A percentile compares a stretch with the other conserved stretches of the same genome.
Evolutionary conservation across 37 sponge, comb jelly and placozoan genomes (phyloP).

Genomic region (Aphrocallistes beatrix): DNA sequence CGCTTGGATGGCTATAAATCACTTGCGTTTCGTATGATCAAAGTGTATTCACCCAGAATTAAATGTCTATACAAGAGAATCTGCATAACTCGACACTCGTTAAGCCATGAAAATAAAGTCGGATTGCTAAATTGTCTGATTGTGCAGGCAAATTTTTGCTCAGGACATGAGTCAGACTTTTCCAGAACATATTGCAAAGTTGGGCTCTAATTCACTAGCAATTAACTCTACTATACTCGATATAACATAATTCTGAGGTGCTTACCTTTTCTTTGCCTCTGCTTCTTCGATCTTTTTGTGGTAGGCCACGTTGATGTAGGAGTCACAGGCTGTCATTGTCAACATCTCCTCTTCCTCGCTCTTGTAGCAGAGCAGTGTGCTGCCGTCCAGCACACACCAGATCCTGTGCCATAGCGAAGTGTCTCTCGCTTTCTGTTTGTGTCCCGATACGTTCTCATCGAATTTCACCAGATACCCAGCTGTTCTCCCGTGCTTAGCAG

Average conservation of each 20-base stretch:
- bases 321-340: constrained; percentile 41
- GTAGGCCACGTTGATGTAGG: constrained; percentile 23
- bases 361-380: constrained; percentile 51
- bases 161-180: no score
- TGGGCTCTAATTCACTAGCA: no score
- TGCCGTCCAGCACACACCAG: constrained; percentile 71
- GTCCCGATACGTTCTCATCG: constrained; percentile 10
- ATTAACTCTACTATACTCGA: no score
- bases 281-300: constrained; percentile 12
- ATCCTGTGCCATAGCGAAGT: constrained; percentile 23
- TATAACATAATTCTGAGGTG: background rate
- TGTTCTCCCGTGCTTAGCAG: constrained; percentile 15
- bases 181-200: no score
- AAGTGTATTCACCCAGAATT: no score
- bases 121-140: no score
- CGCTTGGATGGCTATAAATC: no score
- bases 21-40: no score
- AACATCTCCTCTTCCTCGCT: constrained; percentile 40
- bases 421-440: background rate
- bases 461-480: constrained; percentile 47
- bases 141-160: no score
- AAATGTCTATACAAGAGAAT: no score
- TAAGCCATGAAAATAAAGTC: no score
- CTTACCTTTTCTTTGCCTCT: constrained; percentile 36
- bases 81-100: no score